phyloP scores from a whole-genome alignment of 64 coral and sea anemone genomes.

The Astreopora myriophthalma region DNA sequence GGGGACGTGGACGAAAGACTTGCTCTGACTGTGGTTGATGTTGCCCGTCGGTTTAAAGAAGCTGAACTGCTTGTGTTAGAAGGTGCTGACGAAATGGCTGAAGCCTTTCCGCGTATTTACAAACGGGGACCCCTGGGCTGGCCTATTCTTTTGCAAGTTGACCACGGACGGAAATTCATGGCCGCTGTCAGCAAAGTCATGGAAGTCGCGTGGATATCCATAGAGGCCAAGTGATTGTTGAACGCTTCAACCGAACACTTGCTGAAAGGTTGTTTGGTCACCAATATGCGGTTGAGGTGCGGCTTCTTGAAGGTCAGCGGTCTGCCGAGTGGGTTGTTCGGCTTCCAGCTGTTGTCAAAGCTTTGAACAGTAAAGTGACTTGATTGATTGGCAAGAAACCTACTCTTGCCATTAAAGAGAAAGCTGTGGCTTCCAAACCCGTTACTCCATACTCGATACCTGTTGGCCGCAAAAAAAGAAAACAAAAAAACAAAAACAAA shows the following conservation, averaged over 20 bases:
- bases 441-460: not conserved
- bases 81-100: no score
- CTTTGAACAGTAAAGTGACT: slow-evolving; percentile 21
- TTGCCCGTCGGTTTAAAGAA: no score
- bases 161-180: not conserved
- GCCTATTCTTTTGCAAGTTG: not conserved
- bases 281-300: not conserved
- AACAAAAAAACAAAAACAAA: no score
- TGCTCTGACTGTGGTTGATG: no score
- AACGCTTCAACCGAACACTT: not conserved
- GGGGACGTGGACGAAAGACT: no score
- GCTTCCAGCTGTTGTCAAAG: slow-evolving; percentile 3
- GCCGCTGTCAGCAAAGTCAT: not conserved
- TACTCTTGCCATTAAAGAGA: not conserved
- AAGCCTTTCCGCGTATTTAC: no score
- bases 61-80: no score
- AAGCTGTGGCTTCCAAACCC: not conserved
- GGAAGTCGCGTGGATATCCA: not conserved
- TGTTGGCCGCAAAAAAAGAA: no score
- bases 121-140: no score
- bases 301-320: not conserved
- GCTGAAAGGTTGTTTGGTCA: not conserved
- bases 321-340: not conserved
- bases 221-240: not conserved
- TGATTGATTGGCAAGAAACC: slow-evolving; percentile 14